Conservation (phyloP, 2,797 vertebrate species). For the Lacerta viridis region DNA sequence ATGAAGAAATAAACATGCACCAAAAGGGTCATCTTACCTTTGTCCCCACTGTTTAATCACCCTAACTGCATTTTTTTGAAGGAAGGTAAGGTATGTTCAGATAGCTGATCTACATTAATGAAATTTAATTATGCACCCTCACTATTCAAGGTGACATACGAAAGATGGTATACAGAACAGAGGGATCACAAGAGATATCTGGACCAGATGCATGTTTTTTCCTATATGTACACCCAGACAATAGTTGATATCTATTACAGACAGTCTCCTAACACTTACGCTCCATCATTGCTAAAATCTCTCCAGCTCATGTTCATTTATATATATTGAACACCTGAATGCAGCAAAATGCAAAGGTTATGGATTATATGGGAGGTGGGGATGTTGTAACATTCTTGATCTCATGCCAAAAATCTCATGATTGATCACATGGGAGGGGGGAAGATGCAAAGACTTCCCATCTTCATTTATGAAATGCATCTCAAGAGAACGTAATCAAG, state of each 20-base stretch:
- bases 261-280: too few relatives aligned
- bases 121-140: neutral
- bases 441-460: neutral
- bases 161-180: neutral
- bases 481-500: neutral
- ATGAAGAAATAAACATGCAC: neutral
- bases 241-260: neutral
- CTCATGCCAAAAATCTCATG: neutral
- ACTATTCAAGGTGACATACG: neutral
- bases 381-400: neutral
- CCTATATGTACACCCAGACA: neutral
- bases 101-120: neutral
- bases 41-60: neutral
- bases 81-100: neutral
- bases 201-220: neutral
- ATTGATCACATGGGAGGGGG: neutral
- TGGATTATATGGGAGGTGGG: neutral
- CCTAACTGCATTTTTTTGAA: neutral
- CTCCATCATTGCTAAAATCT: neutral
- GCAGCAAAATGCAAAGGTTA: neutral
- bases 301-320: neutral
- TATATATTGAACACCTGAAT: neutral
- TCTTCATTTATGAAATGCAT: neutral
- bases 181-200: neutral
- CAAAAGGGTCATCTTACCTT: neutral